Percentiles rank a stretch among this genome's conserved stretches.
phyloP scores from a whole-genome alignment of 2,888 invertebrate genomes.

The Sepiola atlantica region DNA sequence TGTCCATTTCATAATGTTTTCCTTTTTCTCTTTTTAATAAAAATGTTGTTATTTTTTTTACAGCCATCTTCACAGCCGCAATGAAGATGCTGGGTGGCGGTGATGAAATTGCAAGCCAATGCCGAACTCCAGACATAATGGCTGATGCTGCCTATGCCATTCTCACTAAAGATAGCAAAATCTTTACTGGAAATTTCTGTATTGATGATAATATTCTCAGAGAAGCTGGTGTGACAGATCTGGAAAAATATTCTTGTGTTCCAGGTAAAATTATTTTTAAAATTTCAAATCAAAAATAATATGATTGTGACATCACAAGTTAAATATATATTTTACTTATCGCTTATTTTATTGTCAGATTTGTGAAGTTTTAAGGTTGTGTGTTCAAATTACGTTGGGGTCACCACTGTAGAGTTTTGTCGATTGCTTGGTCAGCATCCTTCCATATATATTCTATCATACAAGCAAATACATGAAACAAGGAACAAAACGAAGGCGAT shows the following conservation, averaged over 20 bases:
- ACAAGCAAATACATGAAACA: too few relatives aligned
- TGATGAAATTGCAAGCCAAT: constrained; percentile 78
- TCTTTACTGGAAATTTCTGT: constrained; percentile 89
- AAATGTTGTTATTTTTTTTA: constrained; percentile 50
- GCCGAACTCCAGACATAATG: constrained; percentile 88
- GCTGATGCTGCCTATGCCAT: constrained; percentile 92
- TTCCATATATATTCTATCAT: too few relatives aligned
- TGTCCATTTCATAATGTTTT: not conserved
- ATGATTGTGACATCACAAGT: not conserved
- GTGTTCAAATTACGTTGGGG: too few relatives aligned
- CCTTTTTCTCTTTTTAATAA: not conserved
- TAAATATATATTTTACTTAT: not conserved
- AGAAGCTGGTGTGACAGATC: constrained; percentile 86
- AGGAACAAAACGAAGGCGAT: too few relatives aligned
- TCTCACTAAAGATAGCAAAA: constrained; percentile 84
- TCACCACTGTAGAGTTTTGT: too few relatives aligned
- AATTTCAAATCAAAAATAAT: not conserved
- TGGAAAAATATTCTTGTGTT: constrained; percentile 79
- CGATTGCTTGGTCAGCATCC: too few relatives aligned
- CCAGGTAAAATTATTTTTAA: constrained; percentile 79
- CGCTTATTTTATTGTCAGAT: too few relatives aligned
- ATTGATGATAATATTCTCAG: constrained; percentile 91
- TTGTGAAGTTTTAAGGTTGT: too few relatives aligned
- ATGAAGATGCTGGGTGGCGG: constrained; percentile 79
- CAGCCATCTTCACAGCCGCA: constrained; percentile 94